Conservation (phyloP, 2,797 vertebrate genomes). For the Ctenosaura bakeri region DNA sequence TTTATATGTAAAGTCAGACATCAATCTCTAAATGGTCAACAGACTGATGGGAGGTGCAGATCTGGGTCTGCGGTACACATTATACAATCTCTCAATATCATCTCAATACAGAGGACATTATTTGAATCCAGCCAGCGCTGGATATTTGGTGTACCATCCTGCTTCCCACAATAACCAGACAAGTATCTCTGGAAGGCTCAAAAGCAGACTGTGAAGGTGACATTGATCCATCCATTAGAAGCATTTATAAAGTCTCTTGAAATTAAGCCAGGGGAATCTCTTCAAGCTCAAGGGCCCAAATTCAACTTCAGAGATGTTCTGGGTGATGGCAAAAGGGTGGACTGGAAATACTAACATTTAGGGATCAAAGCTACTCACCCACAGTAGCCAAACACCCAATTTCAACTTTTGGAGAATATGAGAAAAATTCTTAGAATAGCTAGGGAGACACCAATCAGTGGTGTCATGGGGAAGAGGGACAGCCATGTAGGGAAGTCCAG, state of each 20-base stretch:
- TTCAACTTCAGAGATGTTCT: background rate
- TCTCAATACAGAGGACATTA: background rate
- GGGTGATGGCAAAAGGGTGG: background rate
- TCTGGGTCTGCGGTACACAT: constrained; percentile 32
- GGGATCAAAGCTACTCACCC: too few species aligned
- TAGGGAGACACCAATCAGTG: too few species aligned
- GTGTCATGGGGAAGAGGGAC: too few species aligned
- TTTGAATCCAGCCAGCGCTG: background rate
- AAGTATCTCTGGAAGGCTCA: background rate
- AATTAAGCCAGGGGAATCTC: background rate
- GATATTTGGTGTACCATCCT: background rate
- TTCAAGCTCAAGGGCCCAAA: background rate
- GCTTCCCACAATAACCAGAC: background rate
- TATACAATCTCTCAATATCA: background rate
- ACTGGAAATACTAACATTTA: too few species aligned
- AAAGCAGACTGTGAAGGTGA: background rate
- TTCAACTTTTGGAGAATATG: too few species aligned
- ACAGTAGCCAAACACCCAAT: too few species aligned
- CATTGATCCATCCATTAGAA: background rate
- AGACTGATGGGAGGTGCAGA: constrained; percentile 16
- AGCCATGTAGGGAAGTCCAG: too few species aligned
- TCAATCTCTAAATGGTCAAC: constrained; percentile 10
- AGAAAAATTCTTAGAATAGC: too few species aligned
- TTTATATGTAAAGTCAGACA: constrained; percentile 9
- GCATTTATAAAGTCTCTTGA: background rate